Evolutionary conservation across 2,113 vertebrate genomes (phyloP), one percentile per base, ranked within the genome.

Genomic region (Phaethornis superciliosus): DNA sequence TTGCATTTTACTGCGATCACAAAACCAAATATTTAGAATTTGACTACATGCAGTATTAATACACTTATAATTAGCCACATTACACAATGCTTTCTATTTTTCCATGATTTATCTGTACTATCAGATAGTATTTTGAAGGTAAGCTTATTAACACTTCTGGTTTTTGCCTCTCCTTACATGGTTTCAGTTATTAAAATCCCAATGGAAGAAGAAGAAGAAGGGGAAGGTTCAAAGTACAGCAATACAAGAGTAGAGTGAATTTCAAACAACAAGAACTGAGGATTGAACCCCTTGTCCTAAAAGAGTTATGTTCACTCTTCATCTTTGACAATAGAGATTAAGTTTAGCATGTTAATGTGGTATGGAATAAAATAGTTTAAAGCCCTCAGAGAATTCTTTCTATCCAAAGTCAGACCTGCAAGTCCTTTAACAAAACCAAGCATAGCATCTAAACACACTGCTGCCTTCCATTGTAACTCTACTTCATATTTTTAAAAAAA

Each of bases 61-160:
- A 82, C 63, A 92, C 95, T 97, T 95, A 95, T 95, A 98, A 98
- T 97, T 96, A 98, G 84, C 63, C 72, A 96, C 94, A 95, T 80
- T 93, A 92, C 15, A 63, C 72, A 46, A 86, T 78, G 83, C 33
- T 97, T 96, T 96, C 92, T 90, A 89, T 97, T 96, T 97, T 96
- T 89, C 69, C 64, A 35, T 79, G 59, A 96, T 90, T 96, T 97
- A 96, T 95, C 91, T 87, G 20, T 67, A 80, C 71, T 85, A 80
- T 96, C 93, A 96, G 75, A 46, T 59, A 96, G 96, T 82, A 95
- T 97, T 96, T 95, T 94, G 82, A 94, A 94, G 74, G 67, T 91
- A 96, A 96, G 81, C 80, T 93, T 87, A 94, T 96, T 96, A 94
- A 91, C 86, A 72, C 40, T 93, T 89, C 88, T 92, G 44, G 54